These are phyloP conservation scores for Melipona bicolor DNA, from an alignment of 2,888 invertebrate genomes.

Conservation along the genomic window DNA sequence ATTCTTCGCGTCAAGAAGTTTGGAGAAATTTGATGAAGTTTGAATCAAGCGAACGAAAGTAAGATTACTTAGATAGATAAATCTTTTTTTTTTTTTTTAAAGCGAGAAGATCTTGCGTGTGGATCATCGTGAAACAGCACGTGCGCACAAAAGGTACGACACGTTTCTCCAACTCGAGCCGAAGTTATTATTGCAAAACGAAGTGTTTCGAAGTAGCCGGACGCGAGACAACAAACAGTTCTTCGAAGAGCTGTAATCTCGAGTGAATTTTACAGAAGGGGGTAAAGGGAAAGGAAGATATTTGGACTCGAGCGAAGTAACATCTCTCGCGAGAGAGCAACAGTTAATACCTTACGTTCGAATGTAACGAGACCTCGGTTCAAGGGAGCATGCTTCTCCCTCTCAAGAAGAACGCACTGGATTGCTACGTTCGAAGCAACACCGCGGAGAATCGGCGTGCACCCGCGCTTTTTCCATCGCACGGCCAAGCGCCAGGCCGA, in stretches of 20 bases:
- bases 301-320: neutral
- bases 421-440: conserved; percentile 31
- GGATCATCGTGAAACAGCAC: neutral
- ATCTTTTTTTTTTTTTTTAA: too few relatives aligned
- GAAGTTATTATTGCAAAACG: neutral
- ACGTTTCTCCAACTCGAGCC: neutral
- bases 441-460: neutral
- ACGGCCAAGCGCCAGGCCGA: neutral
- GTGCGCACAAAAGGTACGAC: conserved; percentile 12
- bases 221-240: neutral
- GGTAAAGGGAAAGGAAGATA: neutral
- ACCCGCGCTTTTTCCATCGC: neutral
- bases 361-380: neutral
- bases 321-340: neutral
- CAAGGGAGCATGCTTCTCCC: neutral
- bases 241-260: neutral
- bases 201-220: neutral
- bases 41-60: too few relatives aligned
- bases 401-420: neutral
- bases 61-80: too few relatives aligned
- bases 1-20: too few relatives aligned
- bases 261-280: neutral
- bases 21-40: too few relatives aligned
- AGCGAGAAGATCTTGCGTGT: too few relatives aligned
- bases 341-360: neutral